phyloP scores from a whole-genome alignment of 2,888 invertebrate species.

The Isotomurus palustris region DNA sequence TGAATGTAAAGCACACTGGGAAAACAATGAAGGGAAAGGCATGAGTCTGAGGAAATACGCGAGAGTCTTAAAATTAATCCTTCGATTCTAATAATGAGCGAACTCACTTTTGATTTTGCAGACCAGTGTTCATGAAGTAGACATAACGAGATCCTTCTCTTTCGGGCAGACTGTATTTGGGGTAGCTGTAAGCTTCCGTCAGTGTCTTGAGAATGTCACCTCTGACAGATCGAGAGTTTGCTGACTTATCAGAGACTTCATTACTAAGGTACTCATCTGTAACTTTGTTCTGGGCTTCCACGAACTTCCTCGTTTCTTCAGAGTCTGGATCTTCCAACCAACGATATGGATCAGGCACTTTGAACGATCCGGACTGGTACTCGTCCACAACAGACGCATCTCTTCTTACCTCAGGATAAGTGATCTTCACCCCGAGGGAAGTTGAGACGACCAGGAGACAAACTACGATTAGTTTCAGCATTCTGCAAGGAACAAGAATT shows the following conservation, averaged over 20 bases:
- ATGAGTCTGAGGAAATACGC: no score
- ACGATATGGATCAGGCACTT: slow-evolving; percentile 55
- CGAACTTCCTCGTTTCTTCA: slow-evolving; percentile 34
- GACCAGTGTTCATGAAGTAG: slow-evolving; percentile 79
- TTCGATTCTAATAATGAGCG: background rate
- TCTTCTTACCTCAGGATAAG: slow-evolving; percentile 71
- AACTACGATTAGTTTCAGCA: background rate
- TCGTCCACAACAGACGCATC: slow-evolving; percentile 74
- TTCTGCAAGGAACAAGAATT: background rate
- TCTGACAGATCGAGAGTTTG: slow-evolving; percentile 47
- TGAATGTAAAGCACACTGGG: slow-evolving; percentile 83
- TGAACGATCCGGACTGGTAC: slow-evolving; percentile 73
- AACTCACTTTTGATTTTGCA: slow-evolving; percentile 90
- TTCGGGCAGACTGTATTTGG: slow-evolving; percentile 21
- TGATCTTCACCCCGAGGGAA: background rate
- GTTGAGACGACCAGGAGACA: slow-evolving; percentile 1
- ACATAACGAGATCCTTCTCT: slow-evolving; percentile 28
- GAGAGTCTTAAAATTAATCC: background rate
- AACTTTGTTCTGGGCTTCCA: slow-evolving; percentile 35
- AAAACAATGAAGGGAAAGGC: no score
- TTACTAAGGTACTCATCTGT: slow-evolving; percentile 24
- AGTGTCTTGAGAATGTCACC: slow-evolving; percentile 23
- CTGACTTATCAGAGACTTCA: no score
- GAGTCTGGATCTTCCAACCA: slow-evolving; percentile 42
- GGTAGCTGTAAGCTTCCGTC: slow-evolving; percentile 26